Evolutionary conservation across 1,140 invertebrate genomes (phyloP), one percentile per base, ranked within the genome.

Genomic region (Drosophila truncata): DNA sequence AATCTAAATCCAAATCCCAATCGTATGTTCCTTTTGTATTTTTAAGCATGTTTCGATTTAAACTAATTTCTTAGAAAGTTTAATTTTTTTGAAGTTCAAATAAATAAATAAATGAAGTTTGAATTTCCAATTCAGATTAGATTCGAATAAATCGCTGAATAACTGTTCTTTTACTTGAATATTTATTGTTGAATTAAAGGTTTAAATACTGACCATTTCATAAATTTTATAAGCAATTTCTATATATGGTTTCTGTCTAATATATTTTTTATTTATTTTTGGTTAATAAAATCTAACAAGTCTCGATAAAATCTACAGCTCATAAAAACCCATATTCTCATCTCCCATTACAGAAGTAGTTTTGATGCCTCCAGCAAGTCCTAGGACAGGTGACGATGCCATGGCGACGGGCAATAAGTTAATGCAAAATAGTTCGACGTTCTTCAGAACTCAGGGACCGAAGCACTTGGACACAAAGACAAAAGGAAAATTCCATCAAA

Each of bases 341-440:
- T 13, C 35, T 16, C 29, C 49, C 4, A 10, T 27, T 33, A 27
- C 13, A 33, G 23, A 33, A 37, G 25, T 31, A 39, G 20, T 62
- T 54, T 62, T 35, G 37, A 23, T 41, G 58, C 46, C 29, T 44
- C 27, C 13, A 11, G 60, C 25, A 55, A 35, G 41, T 41, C 35
- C 54, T 55, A 39, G 49, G 47, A 72, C 73, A 77, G 73, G 73
- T 77, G 74, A 54, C 47, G 47, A 67, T 44, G 62, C 54, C 74
- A 77, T 60, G 72, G 62, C 62, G 47, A 77, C 61, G 41, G 52
- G 61, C 72, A 77, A 60, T 77, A 67, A 77, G 73, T 60, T 55
- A 77, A 77, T 77, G 74, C 73, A 60, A 67, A 77, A 77, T 77
- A 77, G 73, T 67, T 76, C 27, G 39, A 33, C 46, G 47, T 39